Conservation (phyloP, 2,113 vertebrate species). For the Antennarius striatus region DNA sequence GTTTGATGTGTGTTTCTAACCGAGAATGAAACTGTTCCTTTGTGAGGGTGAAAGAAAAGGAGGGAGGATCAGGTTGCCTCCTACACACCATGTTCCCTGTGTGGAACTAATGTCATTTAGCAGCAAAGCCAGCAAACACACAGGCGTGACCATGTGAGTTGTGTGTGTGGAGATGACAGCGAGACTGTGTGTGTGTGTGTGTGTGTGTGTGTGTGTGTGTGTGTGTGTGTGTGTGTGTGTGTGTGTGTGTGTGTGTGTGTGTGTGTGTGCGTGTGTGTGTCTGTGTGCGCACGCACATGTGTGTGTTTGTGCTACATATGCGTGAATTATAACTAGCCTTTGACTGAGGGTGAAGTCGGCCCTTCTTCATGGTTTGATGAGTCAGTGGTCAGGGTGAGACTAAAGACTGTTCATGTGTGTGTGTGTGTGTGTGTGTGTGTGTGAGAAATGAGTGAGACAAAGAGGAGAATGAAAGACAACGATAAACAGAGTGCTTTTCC, state of each 20-base stretch:
- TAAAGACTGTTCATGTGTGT: too few species aligned
- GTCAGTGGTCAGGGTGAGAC: slow-evolving; percentile 51
- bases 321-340: slow-evolving; percentile 67
- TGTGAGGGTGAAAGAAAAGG: slow-evolving; percentile 71
- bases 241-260: slow-evolving; percentile 14
- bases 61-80: slow-evolving; percentile 74
- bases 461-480: slow-evolving; percentile 34
- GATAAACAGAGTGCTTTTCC: slow-evolving; percentile 45
- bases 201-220: slow-evolving; percentile 7
- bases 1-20: slow-evolving; percentile 67
- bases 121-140: slow-evolving; percentile 72
- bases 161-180: slow-evolving; percentile 22
- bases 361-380: slow-evolving; percentile 69
- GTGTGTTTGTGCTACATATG: slow-evolving; percentile 60
- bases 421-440: slow-evolving; percentile 21
- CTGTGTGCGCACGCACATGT: too few species aligned
- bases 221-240: slow-evolving; percentile 22
- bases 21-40: slow-evolving; percentile 77
- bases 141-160: slow-evolving; percentile 68
- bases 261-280: slow-evolving; percentile 3
- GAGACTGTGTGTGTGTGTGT: not conserved
- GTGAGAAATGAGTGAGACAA: slow-evolving; percentile 34
- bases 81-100: slow-evolving; percentile 73
- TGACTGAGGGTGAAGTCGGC: slow-evolving; percentile 56
- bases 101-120: slow-evolving; percentile 79